These are phyloP conservation scores for Doryteuthis pealeii DNA, from an alignment of 1,140 invertebrate species.

Conservation along the genomic window DNA sequence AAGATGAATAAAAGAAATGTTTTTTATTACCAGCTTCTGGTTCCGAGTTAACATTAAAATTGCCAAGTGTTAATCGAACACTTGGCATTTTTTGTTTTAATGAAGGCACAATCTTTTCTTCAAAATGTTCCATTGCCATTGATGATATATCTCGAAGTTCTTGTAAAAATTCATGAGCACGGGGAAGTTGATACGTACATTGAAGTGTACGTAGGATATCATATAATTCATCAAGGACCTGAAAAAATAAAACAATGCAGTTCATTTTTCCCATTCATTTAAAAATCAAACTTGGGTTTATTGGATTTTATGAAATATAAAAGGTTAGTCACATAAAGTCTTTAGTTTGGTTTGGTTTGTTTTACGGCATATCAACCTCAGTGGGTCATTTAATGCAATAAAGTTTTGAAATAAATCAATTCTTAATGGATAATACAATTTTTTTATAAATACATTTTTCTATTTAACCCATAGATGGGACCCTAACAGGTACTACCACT, in stretches of 20 bases:
- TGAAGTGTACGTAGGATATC: constrained; percentile 73
- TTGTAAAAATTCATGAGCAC: constrained; percentile 82
- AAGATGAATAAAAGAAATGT: not conserved
- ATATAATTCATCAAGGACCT: constrained; percentile 88
- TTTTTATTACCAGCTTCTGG: constrained; percentile 16
- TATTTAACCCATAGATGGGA: no score
- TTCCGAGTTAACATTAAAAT: constrained; percentile 21
- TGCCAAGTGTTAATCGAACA: constrained; percentile 32
- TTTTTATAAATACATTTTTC: no score
- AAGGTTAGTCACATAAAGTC: no score
- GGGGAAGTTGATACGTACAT: constrained; percentile 69
- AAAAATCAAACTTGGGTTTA: no score
- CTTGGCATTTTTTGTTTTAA: constrained; percentile 46
- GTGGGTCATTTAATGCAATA: no score
- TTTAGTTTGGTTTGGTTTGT: no score
- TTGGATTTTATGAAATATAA: no score
- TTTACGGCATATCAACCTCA: no score
- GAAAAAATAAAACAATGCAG: constrained; percentile 38
- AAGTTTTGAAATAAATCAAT: no score
- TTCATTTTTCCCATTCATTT: no score
- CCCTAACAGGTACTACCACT: no score
- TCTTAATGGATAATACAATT: no score
- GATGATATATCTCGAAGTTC: constrained; percentile 89
- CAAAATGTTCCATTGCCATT: constrained; percentile 96
- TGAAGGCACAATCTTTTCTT: constrained; percentile 79